phyloP scores from a whole-genome alignment of 2,797 vertebrate genomes.

The Eupleurogrammus muticus region DNA sequence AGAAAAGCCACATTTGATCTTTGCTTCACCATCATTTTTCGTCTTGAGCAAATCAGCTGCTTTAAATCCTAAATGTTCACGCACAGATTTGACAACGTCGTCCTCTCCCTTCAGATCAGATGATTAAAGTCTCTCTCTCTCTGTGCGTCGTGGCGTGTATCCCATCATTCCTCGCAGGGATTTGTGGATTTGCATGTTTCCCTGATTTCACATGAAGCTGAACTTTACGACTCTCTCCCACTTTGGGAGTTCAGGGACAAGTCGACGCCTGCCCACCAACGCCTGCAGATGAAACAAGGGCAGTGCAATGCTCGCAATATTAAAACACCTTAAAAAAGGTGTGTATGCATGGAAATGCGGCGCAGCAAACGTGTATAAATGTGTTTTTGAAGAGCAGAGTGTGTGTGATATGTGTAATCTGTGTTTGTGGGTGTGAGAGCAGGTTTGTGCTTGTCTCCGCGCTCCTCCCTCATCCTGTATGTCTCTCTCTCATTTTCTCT shows the following conservation, averaged over 20 bases:
- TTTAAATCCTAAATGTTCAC: slow-evolving; percentile 17
- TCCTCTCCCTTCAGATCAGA: slow-evolving; percentile 60
- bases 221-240: slow-evolving; percentile 53
- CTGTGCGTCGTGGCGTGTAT: slow-evolving; percentile 20
- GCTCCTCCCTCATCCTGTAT: slow-evolving; percentile 51
- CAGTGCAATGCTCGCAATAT: background rate
- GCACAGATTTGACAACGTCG: slow-evolving; percentile 38
- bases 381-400: slow-evolving; percentile 31
- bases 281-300: background rate
- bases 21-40: background rate
- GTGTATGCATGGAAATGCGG: background rate
- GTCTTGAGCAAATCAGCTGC: background rate
- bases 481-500: slow-evolving; percentile 18
- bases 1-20: background rate
- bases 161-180: slow-evolving; percentile 55
- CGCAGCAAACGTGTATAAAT: background rate
- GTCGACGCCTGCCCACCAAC: slow-evolving; percentile 32
- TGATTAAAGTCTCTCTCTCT: slow-evolving; percentile 47
- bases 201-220: slow-evolving; percentile 50
- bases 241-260: slow-evolving; percentile 30
- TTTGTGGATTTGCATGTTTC: slow-evolving; percentile 71
- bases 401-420: slow-evolving; percentile 42
- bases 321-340: background rate
- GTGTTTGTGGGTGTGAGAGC: slow-evolving; percentile 49
- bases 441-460: slow-evolving; percentile 70